Base-by-base conservation (phyloP, 2,113 vertebrate species). In the Chaetura pelagica region DNA sequence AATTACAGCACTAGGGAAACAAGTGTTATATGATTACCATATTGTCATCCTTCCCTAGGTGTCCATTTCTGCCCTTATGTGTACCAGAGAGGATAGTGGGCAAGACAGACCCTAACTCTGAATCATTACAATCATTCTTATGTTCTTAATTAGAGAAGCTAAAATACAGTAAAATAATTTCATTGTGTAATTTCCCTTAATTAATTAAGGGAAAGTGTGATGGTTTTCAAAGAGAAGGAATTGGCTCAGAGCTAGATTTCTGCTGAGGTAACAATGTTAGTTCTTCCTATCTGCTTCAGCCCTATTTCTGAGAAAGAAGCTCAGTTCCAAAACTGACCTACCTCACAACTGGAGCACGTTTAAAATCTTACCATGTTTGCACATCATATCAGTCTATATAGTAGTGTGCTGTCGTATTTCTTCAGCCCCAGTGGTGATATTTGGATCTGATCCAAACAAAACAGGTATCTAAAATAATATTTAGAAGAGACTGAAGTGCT, bases 41-140 rank as follows among this genome's bases (percentile, higher is more conserved):
- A 7, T 21, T 54, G 23, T 77, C 24, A 27, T 13, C 52, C 58
- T 63, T 84, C 49, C 17, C 18, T n/a, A 2, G 2, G 15, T 34
- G 62, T 29, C 48, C 0, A 0, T 38, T 78, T 51, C 49, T 55
- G 20, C 30, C 27, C 10, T 23, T 21, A 1, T 0, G 0, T 46
- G 32, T 69, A 42, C 18, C 74, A 85, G 44, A 55, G 9, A 62
- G 46, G 27, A 69, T 18, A 58, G 27, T 8, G n/a, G 40, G 20
- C 15, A 44, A 68, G 9, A 55, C 1, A 63, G 38, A 73, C 5
- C 14, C 35, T 48, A 32, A 49, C 34, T 61, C 52, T 40, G 67
- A 90, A 86, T 83, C 51, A 58, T 34, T 46, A 66, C 12, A 71
- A 17, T 6, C 8, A 29, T 13, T 30, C 26, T 74, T 64, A 32